Conservation (phyloP, 2,797 vertebrate genomes). For the Mus spretus region DNA sequence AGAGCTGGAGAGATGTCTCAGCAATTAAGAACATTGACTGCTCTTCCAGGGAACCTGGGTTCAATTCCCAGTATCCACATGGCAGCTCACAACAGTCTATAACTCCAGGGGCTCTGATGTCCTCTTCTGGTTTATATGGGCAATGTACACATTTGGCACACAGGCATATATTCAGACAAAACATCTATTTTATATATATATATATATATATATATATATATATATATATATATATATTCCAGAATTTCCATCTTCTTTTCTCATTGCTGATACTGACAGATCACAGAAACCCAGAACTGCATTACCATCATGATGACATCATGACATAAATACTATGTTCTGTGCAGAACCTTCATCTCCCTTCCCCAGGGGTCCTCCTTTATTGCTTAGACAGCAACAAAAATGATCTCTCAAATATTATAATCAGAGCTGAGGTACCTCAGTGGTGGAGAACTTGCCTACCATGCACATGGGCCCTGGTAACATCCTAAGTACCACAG, state of each 20-base stretch:
- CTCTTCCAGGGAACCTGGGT: not conserved
- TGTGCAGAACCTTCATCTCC: not conserved
- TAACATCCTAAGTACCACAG: not conserved
- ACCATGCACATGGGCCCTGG: not conserved
- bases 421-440: not conserved
- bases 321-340: not conserved
- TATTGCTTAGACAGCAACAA: not conserved
- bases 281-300: not conserved
- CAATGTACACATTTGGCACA: not conserved
- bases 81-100: not conserved
- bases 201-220: too few species aligned
- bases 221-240: not conserved
- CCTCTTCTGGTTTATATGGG: not conserved
- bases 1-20: not conserved
- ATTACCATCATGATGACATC: not conserved
- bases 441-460: not conserved
- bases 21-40: not conserved
- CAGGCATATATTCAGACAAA: not conserved
- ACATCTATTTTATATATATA: too few species aligned
- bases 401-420: not conserved
- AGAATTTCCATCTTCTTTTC: not conserved
- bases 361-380: not conserved
- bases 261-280: not conserved
- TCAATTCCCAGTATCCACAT: not conserved
- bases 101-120: not conserved